These are phyloP conservation scores for Eucera pruinosa DNA, from an alignment of 2,888 invertebrate species.

Conservation along the genomic window DNA sequence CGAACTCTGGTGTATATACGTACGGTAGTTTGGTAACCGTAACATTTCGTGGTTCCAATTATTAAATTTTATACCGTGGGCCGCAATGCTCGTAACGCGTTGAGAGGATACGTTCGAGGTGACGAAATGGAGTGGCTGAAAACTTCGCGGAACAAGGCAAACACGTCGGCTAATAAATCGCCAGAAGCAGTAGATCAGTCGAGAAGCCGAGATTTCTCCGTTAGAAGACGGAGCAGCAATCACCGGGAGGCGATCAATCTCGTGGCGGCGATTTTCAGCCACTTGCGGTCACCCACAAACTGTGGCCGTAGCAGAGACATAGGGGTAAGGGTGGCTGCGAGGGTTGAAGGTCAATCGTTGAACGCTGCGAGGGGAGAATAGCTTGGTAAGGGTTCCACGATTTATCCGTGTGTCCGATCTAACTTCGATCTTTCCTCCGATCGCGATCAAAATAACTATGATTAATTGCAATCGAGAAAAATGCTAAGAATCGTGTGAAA, in stretches of 20 bases:
- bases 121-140: not conserved
- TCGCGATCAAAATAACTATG: conserved; percentile 13
- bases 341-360: conserved; percentile 80
- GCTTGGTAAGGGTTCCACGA: conserved; percentile 76
- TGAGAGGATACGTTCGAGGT: not conserved
- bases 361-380: conserved; percentile 76
- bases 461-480: too few relatives aligned
- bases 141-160: not conserved
- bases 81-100: not conserved
- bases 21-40: too few relatives aligned
- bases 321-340: conserved; percentile 67
- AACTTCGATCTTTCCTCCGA: conserved; percentile 66
- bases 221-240: conserved; percentile 50
- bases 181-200: conserved; percentile 31
- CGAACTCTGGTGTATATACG: too few relatives aligned
- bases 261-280: conserved; percentile 74
- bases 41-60: too few relatives aligned
- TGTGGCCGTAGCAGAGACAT: conserved; percentile 67
- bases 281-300: conserved; percentile 77
- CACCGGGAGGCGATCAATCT: conserved; percentile 55
- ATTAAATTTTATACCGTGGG: not conserved
- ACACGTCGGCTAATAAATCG: conserved; percentile 36
- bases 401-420: conserved; percentile 58
- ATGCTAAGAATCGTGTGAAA: too few relatives aligned
- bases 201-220: conserved; percentile 36